Evolutionary conservation across 2,113 vertebrate species (phyloP).

Genomic region (Accipiter virgatus): DNA sequence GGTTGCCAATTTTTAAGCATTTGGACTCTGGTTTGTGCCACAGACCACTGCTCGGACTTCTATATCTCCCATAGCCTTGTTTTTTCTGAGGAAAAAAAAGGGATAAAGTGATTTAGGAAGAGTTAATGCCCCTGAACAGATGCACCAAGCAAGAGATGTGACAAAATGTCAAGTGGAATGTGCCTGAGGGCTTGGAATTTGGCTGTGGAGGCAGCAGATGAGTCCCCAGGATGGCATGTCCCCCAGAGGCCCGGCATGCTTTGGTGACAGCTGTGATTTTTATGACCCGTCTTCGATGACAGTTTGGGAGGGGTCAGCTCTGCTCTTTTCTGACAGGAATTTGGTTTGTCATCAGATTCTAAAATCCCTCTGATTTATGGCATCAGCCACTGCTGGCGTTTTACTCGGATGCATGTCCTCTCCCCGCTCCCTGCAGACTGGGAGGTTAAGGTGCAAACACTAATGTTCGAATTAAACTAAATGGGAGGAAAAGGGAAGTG

Average conservation of each 20-base stretch:
- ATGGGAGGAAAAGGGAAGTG: neutral
- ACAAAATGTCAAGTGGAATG: constrained; percentile 88
- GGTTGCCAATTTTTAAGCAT: neutral
- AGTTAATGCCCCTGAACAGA: constrained; percentile 80
- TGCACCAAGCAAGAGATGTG: constrained; percentile 77
- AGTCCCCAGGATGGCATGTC: constrained; percentile 83
- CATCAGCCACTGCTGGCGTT: constrained; percentile 70
- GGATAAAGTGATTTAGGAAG: constrained; percentile 77
- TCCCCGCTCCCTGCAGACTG: neutral
- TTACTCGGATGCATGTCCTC: constrained; percentile 37
- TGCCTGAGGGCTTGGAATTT: constrained; percentile 78
- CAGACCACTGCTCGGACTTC: neutral
- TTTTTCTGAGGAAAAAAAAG: constrained; percentile 42
- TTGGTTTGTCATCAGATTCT: constrained; percentile 89
- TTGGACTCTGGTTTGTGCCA: neutral
- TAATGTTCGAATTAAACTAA: neutral
- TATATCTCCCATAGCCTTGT: neutral
- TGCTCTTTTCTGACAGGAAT: constrained; percentile 84
- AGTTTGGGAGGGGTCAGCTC: constrained; percentile 77
- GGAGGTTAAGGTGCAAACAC: neutral
- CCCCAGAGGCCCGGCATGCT: constrained; percentile 73
- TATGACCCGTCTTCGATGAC: constrained; percentile 86
- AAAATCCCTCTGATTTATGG: constrained; percentile 88
- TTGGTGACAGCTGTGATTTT: constrained; percentile 93
- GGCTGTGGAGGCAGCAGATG: constrained; percentile 75